Base-by-base conservation (phyloP, 2,888 invertebrate genomes). In the Dexiosoma caninum region DNA sequence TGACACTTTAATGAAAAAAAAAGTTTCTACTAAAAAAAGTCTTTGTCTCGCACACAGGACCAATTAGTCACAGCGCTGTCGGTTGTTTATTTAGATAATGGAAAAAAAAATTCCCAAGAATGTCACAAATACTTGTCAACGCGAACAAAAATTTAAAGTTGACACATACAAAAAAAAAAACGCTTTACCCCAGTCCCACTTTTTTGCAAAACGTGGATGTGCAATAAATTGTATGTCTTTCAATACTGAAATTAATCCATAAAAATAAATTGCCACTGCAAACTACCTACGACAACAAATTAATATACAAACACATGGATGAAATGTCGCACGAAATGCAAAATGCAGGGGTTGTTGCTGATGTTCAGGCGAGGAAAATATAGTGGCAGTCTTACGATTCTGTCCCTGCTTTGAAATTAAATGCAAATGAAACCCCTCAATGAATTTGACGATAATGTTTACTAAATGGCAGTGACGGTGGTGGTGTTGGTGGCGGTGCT, bases 191-290 rank as follows among this genome's bases (percentile, higher is more conserved):
- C 32, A 66, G 57, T 66, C 46, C 49, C 46, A 57, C 30, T 42
- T 66, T n/a, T n/a, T 46, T n/a, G 9, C 27, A 16, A 62, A 37
- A 51, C n/a, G n/a, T 35, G 42, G 5, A n/a, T 51, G 23, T 19
- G 35, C 32, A n/a, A 42, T 51, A 60, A 71, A 60, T 32, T 60
- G 51, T 53, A 8, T 40, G 55, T 49, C 49, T 77, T 77, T 57
- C 62, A 70, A 78, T 66, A 78, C 57, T 78, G 64, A 64, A 78
- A 78, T 78, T 78, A 78, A 78, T 78, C 64, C 77, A 57, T 49
- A 60, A 59, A 59, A 35, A 75, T 60, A 75, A 75, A 75, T 75
- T 75, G 75, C 75, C 59, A 75, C 66, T 75, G 59, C 72, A 62
- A 19, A 14, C 42, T 62, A 53, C 62, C 72, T 72, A 72, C 72